Evolutionary conservation across 2,113 vertebrate genomes (phyloP), one percentile per base, ranked within the genome.

Genomic region (Pelobates fuscus): DNA sequence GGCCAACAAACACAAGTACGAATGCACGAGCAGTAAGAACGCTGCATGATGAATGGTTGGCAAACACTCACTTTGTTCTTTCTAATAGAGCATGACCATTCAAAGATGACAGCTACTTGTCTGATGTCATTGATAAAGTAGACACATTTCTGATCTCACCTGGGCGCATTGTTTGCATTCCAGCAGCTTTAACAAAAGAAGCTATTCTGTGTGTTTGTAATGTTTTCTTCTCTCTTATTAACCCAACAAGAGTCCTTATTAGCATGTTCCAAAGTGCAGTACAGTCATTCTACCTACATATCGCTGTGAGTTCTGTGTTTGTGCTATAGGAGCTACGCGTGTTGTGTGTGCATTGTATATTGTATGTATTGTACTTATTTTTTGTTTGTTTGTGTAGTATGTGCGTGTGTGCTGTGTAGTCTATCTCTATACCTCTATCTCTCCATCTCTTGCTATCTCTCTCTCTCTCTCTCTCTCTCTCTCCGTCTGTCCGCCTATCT

Each of bases 111-210:
- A 71, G 69, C 69, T 26, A 25, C 57, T 44, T 15, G 67, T 24
- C 67, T 55, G 27, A 24, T 69, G 52, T 69, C 29, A 58, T 71
- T 60, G 69, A 60, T 71, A 60, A 71, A 20, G 25, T 27, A 25
- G 69, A 49, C 69, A 27, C 70, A 52, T 71, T 61, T 44, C 43
- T 62, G 17, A 67, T 67, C 10, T 67, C 43, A 67, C 43, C 44
- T n/a, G 23, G 2, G 44, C 52, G 65, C 44, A 27, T 27, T 67
- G 52, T 67, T 67, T 46, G 25, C 69, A 61, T 71, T 71, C 69
- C 58, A 27, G 32, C 20, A 2, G 4, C 3, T 15, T 1, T 5
- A 37, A 37, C 32, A 37, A 37, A 37, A 37, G 32, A 37, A 37
- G 32, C 5, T 37, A 37, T 37, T 37, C 32, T 37, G 32, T 37